Conservation (phyloP, 2,797 vertebrate species). For the Acipenser transmontanus region DNA sequence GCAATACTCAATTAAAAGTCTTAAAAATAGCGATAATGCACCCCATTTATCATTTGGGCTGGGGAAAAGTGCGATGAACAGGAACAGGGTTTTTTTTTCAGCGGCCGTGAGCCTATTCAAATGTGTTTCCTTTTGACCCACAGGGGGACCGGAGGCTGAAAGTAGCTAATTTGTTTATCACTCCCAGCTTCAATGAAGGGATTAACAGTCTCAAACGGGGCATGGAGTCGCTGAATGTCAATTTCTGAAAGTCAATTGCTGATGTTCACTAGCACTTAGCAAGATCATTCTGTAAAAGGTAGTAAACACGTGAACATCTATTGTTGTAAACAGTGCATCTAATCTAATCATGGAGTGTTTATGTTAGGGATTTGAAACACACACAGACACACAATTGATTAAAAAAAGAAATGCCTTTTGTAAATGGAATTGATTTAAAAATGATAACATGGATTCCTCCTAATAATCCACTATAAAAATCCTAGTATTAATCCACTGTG, state of each 20-base stretch:
- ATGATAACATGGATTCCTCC: too few relatives aligned
- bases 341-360: too few relatives aligned
- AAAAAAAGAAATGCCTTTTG: too few relatives aligned
- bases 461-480: too few relatives aligned
- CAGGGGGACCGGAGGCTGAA: slow-evolving; percentile 16
- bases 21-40: slow-evolving; percentile 42
- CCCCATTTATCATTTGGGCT: slow-evolving; percentile 33
- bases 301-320: too few relatives aligned
- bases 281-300: too few relatives aligned
- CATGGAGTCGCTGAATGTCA: neutral
- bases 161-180: neutral
- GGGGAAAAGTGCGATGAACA: slow-evolving; percentile 33
- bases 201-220: neutral
- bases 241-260: slow-evolving; percentile 1
- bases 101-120: slow-evolving; percentile 22
- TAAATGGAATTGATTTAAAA: too few relatives aligned
- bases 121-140: slow-evolving; percentile 18
- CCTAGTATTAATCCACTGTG: too few relatives aligned
- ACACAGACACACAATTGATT: too few relatives aligned
- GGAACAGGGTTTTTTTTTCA: slow-evolving; percentile 26
- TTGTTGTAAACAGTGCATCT: too few relatives aligned
- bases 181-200: slow-evolving; percentile 5
- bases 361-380: too few relatives aligned
- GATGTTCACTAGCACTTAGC: neutral
- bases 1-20: slow-evolving; percentile 50